A percentile compares a stretch with the other conserved stretches of the same genome.
Evolutionary conservation across 1,140 invertebrate species (phyloP).

Genomic region (Drosophila elegans): DNA sequence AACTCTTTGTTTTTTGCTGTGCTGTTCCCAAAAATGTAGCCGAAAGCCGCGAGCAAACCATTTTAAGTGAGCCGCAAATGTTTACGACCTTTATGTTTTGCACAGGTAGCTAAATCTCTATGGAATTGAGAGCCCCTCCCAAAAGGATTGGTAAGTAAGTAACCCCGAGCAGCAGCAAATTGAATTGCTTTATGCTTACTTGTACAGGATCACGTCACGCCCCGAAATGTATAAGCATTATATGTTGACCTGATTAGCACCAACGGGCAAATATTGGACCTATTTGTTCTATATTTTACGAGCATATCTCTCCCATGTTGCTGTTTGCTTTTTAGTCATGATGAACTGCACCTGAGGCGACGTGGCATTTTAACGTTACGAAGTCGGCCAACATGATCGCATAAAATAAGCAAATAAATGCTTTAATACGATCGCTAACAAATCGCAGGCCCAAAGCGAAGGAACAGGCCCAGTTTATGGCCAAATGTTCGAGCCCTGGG

Average conservation of each 20-base stretch:
- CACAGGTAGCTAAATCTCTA: slow-evolving; percentile 10
- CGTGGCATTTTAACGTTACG: slow-evolving; percentile 2
- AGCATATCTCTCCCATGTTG: slow-evolving; percentile 2
- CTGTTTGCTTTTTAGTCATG: background rate
- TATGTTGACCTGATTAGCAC: slow-evolving; percentile 32
- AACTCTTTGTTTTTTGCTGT: slow-evolving; percentile 17
- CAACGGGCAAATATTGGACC: slow-evolving; percentile 21
- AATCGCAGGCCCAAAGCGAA: slow-evolving; percentile 10
- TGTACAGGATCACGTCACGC: background rate
- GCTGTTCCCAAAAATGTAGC: slow-evolving; percentile 20
- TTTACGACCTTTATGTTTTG: slow-evolving; percentile 15
- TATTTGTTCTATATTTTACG: slow-evolving; percentile 35
- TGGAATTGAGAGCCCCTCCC: slow-evolving; percentile 6
- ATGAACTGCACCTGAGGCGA: background rate
- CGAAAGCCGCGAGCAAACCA: slow-evolving; percentile 3
- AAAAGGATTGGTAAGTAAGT: background rate
- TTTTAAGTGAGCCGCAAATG: slow-evolving; percentile 30
- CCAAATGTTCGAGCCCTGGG: slow-evolving; percentile 16
- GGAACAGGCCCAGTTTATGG: background rate
- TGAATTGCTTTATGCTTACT: slow-evolving; percentile 28
- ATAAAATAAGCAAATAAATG: slow-evolving; percentile 41
- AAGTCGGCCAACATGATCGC: slow-evolving; percentile 14
- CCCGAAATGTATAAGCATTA: slow-evolving; percentile 7
- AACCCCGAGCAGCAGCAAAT: slow-evolving; percentile 19
- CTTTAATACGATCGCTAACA: slow-evolving; percentile 28